phyloP scores from a whole-genome alignment of 1,140 invertebrate genomes.

The Spodoptera frugiperda region DNA sequence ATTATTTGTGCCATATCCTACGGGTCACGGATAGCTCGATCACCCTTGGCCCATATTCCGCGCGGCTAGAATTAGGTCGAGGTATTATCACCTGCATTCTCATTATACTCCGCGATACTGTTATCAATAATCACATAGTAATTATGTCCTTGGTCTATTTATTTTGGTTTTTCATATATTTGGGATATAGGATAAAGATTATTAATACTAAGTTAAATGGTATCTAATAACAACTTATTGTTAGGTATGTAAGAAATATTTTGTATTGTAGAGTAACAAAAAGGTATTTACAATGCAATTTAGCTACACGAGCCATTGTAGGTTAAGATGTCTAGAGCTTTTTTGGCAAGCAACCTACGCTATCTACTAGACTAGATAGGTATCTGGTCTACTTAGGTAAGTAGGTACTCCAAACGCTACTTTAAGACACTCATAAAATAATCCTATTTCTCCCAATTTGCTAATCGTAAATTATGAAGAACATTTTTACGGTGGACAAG shows the following conservation, averaged over 20 bases:
- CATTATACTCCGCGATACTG: conserved; percentile 42
- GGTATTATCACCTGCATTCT: conserved; percentile 45
- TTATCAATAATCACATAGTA: conserved; percentile 46
- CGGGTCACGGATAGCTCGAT: conserved; percentile 54
- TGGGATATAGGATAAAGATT: background rate
- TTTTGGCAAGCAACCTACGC: background rate
- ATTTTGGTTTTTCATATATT: conserved; percentile 5
- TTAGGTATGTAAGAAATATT: no score
- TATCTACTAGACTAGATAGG: no score
- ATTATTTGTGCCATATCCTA: conserved; percentile 43
- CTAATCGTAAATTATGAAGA: conserved; percentile 45
- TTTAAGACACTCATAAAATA: conserved; percentile 39
- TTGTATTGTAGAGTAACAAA: background rate
- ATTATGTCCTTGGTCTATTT: conserved; percentile 49
- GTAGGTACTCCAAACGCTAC: background rate
- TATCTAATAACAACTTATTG: no score
- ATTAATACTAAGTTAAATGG: no score
- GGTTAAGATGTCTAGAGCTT: background rate
- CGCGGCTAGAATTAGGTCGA: conserved; percentile 61
- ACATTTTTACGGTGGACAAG: conserved; percentile 47
- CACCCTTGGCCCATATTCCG: conserved; percentile 65
- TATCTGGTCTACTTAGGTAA: no score
- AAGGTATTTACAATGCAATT: background rate
- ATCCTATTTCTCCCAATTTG: conserved; percentile 32
- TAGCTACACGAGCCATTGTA: conserved; percentile 1